Conservation (phyloP, 1,140 invertebrate genomes). For the Hylyphantes graminicola region DNA sequence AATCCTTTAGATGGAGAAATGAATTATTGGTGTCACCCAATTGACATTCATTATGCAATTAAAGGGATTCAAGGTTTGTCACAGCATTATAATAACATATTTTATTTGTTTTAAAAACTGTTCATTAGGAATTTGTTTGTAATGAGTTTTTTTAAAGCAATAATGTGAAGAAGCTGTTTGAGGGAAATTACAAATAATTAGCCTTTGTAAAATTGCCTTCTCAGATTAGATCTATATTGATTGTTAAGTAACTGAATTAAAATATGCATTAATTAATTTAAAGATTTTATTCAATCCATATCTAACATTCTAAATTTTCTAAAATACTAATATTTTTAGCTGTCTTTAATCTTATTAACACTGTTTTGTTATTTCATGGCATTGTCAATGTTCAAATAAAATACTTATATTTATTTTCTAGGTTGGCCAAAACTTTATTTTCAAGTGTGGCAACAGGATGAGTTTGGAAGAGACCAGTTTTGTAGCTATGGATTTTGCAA, state of each 20-base stretch:
- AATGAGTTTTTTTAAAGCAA: neutral
- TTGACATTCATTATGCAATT: constrained; percentile 86
- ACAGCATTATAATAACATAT: neutral
- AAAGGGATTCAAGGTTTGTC: constrained; percentile 80
- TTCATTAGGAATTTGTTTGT: neutral
- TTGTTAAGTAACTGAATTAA: no score
- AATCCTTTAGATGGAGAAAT: constrained; percentile 76
- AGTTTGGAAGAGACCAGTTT: constrained; percentile 79
- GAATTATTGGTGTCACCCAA: constrained; percentile 82
- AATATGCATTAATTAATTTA: no score
- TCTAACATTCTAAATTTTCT: neutral
- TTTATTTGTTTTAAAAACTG: neutral
- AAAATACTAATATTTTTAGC: no score
- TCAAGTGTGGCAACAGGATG: constrained; percentile 85
- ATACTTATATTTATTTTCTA: constrained; percentile 64
- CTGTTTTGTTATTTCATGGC: no score
- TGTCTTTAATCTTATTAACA: neutral
- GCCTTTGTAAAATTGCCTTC: no score
- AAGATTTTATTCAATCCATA: neutral
- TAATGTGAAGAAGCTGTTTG: neutral
- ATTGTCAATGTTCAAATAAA: neutral
- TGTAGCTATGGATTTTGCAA: constrained; percentile 87
- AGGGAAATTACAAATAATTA: no score
- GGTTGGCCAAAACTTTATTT: constrained; percentile 89
- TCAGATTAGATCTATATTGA: no score